A percentile compares a stretch with the other conserved stretches of the same genome.
phyloP scores from a whole-genome alignment of 37 sponge, comb jelly and placozoan genomes.

The Haliclona indistincta region DNA sequence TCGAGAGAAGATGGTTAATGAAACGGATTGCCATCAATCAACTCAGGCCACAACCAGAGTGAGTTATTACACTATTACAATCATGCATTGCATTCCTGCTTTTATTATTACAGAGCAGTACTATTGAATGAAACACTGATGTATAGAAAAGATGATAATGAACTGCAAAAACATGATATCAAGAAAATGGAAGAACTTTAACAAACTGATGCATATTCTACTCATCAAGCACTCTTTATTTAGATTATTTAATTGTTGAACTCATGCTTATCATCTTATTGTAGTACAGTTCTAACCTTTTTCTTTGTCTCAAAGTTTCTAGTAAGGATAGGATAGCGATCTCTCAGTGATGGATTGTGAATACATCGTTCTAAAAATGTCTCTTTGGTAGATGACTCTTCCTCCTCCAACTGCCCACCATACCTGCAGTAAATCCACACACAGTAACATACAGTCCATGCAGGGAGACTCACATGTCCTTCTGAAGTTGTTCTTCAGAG shows the following conservation, averaged over 20 bases:
- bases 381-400: constrained; percentile 83
- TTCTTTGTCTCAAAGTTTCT: constrained; percentile 75
- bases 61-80: no score
- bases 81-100: no score
- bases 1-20: no score
- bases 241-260: no score
- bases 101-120: no score
- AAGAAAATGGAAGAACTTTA: not conserved
- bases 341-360: constrained; percentile 82
- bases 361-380: constrained; percentile 80
- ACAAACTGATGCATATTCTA: not conserved
- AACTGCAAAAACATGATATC: not conserved
- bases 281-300: constrained; percentile 39
- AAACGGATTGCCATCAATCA: no score
- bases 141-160: not conserved
- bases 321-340: constrained; percentile 85
- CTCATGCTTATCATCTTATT: not conserved
- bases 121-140: no score
- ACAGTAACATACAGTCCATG: not conserved
- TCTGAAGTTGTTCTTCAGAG: constrained; percentile 75
- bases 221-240: no score
- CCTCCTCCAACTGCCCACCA: constrained; percentile 50
- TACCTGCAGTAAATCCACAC: constrained; percentile 22
- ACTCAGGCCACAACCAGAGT: no score
- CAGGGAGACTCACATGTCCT: constrained; percentile 57